A percentile compares a stretch with the other conserved stretches of the same genome.
Conservation (phyloP, 2,113 vertebrate genomes). For the Phocoena phocoena region DNA sequence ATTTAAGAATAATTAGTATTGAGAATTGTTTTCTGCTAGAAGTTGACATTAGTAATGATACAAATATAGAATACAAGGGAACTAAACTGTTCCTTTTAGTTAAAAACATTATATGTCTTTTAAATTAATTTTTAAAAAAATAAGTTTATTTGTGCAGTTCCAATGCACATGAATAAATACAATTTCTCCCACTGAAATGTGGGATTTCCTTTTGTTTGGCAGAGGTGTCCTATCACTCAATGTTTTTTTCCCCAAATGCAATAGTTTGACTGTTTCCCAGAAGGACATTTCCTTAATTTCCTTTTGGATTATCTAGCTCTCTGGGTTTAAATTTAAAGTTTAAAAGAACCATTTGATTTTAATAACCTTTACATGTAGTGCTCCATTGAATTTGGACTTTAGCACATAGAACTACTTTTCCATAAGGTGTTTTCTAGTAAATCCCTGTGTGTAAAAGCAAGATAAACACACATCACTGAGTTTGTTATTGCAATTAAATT, state of each 20-base stretch:
- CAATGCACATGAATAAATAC: not conserved
- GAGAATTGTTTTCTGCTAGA: not conserved
- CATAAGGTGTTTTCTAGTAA: slow-evolving; percentile 92
- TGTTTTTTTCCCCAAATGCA: slow-evolving; percentile 45
- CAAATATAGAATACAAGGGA: not conserved
- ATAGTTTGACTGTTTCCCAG: slow-evolving; percentile 76
- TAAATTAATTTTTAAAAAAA: not conserved
- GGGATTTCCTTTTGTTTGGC: not conserved
- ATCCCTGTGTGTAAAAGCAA: slow-evolving; percentile 92
- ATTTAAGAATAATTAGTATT: not conserved
- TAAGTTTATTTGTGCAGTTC: not conserved
- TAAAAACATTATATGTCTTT: not conserved
- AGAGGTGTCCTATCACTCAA: slow-evolving; percentile 33
- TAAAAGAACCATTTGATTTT: slow-evolving; percentile 90
- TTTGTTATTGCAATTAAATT: slow-evolving; percentile 94
- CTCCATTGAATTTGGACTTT: slow-evolving; percentile 88
- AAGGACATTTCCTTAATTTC: slow-evolving; percentile 82
- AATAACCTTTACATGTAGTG: slow-evolving; percentile 89
- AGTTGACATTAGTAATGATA: not conserved
- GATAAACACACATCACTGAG: slow-evolving; percentile 94
- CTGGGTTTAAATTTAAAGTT: slow-evolving; percentile 88
- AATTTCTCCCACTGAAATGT: not conserved
- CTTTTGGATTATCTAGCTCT: slow-evolving; percentile 86
- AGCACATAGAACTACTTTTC: slow-evolving; percentile 86
- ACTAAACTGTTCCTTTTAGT: not conserved